Conservation (phyloP, 2,888 invertebrate species). For the Platycnemis pennipes region DNA sequence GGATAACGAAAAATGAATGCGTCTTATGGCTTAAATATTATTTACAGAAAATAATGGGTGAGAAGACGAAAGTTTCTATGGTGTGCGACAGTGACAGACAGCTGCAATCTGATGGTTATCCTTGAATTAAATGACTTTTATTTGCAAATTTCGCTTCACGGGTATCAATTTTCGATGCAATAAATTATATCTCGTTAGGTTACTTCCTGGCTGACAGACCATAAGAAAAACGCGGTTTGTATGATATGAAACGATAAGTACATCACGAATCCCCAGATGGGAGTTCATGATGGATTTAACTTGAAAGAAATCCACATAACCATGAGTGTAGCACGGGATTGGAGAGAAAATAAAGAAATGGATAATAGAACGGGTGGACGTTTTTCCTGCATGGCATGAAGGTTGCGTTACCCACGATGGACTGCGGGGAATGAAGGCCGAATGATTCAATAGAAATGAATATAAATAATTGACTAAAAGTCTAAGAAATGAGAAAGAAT, state of each 20-base stretch:
- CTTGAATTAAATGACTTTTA: neutral
- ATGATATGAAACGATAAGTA: neutral
- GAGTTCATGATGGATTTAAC: neutral
- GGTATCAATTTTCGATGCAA: neutral
- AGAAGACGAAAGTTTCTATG: neutral
- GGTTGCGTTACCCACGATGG: neutral
- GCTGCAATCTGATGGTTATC: neutral
- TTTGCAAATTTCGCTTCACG: too few species aligned
- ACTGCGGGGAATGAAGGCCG: neutral
- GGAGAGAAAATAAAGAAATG: neutral
- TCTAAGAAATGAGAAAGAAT: too few species aligned
- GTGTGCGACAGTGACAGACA: neutral
- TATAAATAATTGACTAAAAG: too few species aligned
- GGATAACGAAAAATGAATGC: too few species aligned
- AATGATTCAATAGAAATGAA: neutral
- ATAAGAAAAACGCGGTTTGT: neutral
- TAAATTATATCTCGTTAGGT: neutral
- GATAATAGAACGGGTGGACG: neutral
- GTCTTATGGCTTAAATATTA: too few species aligned
- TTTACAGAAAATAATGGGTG: too few species aligned
- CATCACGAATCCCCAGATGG: neutral
- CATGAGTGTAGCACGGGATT: neutral
- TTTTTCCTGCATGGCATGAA: neutral
- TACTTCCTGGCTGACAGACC: neutral
- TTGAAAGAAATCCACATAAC: neutral